A percentile compares a stretch with the other conserved stretches of the same genome.
Evolutionary conservation across 2,797 vertebrate genomes (phyloP).

Genomic region (Enteromius unitaeniatus): DNA sequence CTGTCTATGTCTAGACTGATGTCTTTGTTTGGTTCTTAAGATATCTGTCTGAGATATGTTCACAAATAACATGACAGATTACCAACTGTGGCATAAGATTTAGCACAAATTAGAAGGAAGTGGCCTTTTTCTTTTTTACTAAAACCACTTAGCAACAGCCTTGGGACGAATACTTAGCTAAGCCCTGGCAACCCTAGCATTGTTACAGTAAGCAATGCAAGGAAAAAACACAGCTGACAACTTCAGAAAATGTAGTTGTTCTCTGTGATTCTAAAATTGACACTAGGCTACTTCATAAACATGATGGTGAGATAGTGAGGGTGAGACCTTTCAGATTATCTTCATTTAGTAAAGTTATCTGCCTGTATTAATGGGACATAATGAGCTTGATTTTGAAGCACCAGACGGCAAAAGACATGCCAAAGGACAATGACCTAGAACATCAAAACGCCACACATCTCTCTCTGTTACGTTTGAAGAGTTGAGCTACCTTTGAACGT

Average conservation of each 20-base stretch:
- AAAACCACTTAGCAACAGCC: neutral
- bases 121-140: neutral
- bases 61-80: neutral
- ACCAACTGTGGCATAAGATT: neutral
- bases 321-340: constrained; percentile 32
- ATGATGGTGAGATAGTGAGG: neutral
- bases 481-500: constrained; percentile 72
- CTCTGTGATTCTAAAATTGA: neutral
- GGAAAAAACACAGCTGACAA: neutral
- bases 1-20: neutral
- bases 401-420: constrained; percentile 32
- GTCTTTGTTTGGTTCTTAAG: neutral
- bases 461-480: constrained; percentile 62
- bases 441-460: constrained; percentile 64
- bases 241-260: neutral
- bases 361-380: constrained; percentile 41
- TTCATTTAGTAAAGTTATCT: constrained; percentile 34
- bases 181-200: neutral
- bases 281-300: constrained; percentile 4
- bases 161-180: neutral
- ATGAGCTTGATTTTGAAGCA: constrained; percentile 46
- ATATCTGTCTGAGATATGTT: neutral
- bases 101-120: neutral
- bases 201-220: neutral
- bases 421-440: constrained; percentile 59